phyloP scores from a whole-genome alignment of 1,140 invertebrate genomes.

The Caerostris extrusa region DNA sequence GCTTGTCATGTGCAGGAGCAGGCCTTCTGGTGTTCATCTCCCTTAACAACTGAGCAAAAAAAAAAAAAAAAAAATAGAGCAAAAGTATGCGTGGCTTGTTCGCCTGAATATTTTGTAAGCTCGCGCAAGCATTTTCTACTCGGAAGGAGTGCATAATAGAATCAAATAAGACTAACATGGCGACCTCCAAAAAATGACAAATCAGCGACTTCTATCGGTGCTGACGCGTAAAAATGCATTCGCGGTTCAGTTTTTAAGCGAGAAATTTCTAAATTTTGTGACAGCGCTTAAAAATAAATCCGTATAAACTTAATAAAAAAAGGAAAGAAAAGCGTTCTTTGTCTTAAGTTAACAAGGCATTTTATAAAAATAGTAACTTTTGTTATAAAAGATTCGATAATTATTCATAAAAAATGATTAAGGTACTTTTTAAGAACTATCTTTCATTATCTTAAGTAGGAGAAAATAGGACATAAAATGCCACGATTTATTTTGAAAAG shows the following conservation, averaged over 20 bases:
- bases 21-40: constrained; percentile 52
- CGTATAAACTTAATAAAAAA: background rate
- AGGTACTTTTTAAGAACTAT: too few species aligned
- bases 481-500: too few species aligned
- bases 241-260: background rate
- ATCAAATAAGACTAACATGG: constrained; percentile 16
- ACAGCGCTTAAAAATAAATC: background rate
- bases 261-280: background rate
- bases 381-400: too few species aligned
- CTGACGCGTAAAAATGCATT: background rate
- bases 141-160: background rate
- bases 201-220: background rate
- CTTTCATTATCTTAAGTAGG: too few species aligned
- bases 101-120: constrained; percentile 3
- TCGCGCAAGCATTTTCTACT: background rate
- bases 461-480: too few species aligned
- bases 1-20: constrained; percentile 54
- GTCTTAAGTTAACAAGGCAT: too few species aligned
- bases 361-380: too few species aligned
- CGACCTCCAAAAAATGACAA: background rate
- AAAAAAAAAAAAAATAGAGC: constrained; percentile 5
- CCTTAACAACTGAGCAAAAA: background rate
- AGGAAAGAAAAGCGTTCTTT: too few species aligned
- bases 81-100: background rate
- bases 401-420: too few species aligned